These are phyloP conservation scores for Ptilonorhynchus violaceus DNA, from an alignment of 2,113 vertebrate genomes.

Conservation along the genomic window DNA sequence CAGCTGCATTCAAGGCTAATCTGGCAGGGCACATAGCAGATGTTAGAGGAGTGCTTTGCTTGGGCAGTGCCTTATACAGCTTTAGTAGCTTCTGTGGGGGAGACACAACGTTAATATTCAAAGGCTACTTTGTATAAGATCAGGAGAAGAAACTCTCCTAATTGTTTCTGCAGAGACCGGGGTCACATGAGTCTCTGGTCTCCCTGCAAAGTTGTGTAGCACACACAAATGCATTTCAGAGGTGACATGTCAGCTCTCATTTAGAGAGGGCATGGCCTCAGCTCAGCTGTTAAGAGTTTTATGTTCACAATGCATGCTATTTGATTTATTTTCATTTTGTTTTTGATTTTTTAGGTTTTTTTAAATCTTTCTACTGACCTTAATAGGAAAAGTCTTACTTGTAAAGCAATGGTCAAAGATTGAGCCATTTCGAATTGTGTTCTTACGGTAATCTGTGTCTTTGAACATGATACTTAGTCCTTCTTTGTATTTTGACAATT, in stretches of 20 bases:
- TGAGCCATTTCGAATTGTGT: not conserved
- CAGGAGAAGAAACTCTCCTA: not conserved
- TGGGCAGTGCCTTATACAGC: not conserved
- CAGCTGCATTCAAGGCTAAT: conserved; percentile 53
- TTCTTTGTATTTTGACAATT: not conserved
- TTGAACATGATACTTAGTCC: not conserved
- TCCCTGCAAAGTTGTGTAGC: not conserved
- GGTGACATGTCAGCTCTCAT: not conserved
- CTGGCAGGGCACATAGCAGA: conserved; percentile 63
- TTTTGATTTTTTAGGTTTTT: not conserved
- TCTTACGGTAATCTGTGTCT: not conserved
- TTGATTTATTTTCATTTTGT: not conserved
- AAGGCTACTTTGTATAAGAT: not conserved
- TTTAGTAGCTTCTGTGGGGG: not conserved
- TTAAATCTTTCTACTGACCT: not conserved
- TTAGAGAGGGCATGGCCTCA: not conserved
- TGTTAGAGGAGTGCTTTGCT: conserved; percentile 34
- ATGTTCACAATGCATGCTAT: not conserved
- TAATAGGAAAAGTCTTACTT: not conserved
- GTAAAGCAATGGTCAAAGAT: not conserved
- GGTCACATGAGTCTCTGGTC: not conserved
- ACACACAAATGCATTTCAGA: not conserved
- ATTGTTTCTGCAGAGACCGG: not conserved
- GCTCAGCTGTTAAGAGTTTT: not conserved
- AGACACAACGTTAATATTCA: not conserved